phyloP scores from a whole-genome alignment of 2,797 vertebrate genomes.

The Thamnophis elegans region DNA sequence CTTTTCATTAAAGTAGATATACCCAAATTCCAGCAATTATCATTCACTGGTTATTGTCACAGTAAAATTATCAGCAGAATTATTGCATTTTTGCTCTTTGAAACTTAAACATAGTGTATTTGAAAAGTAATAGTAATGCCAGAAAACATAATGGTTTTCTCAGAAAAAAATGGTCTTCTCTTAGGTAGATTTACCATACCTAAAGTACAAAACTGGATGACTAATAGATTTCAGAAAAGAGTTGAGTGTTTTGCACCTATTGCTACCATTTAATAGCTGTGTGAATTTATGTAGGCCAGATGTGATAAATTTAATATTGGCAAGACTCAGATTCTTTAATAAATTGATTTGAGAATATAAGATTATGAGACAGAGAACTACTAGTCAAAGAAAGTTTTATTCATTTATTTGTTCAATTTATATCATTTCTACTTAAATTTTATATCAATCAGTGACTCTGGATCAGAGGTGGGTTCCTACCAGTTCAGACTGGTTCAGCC shows the following conservation, averaged over 20 bases:
- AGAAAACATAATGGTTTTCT: background rate
- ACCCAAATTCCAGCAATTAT: background rate
- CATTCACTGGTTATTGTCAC: background rate
- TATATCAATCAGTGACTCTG: background rate
- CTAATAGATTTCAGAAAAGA: background rate
- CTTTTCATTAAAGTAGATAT: too few relatives aligned
- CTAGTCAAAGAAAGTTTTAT: background rate
- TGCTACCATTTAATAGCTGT: background rate
- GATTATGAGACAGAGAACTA: background rate
- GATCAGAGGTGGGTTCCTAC: too few relatives aligned
- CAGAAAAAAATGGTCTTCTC: background rate
- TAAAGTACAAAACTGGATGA: background rate
- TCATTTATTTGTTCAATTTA: background rate
- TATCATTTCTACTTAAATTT: background rate
- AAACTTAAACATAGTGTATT: background rate
- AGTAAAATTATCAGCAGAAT: background rate
- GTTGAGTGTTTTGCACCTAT: background rate
- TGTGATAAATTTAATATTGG: background rate
- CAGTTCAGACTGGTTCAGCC: too few relatives aligned
- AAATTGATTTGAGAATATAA: background rate
- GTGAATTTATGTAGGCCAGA: background rate
- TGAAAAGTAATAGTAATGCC: background rate
- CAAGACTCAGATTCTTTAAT: background rate
- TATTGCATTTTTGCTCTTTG: background rate
- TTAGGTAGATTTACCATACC: background rate